A percentile compares a stretch with the other conserved stretches of the same genome.
Conservation (phyloP, 2,888 invertebrate genomes). For the Panorpa germanica region DNA sequence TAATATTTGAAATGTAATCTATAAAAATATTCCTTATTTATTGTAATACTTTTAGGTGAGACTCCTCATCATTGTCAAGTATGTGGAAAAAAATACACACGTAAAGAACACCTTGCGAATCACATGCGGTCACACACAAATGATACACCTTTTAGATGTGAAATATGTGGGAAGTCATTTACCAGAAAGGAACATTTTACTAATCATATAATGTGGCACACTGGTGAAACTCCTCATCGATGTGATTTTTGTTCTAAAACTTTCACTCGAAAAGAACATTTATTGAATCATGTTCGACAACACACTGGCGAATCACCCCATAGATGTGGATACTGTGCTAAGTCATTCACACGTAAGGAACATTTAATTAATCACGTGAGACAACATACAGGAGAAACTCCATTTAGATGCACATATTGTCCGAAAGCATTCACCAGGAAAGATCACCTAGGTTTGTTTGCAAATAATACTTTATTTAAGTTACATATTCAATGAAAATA, state of each 20-base stretch:
- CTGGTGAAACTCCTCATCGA: conserved; percentile 61
- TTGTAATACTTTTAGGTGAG: conserved; percentile 36
- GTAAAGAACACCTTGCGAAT: conserved; percentile 75
- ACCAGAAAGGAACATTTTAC: conserved; percentile 79
- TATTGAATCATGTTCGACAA: conserved; percentile 57
- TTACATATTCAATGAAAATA: not conserved
- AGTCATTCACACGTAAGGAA: conserved; percentile 73
- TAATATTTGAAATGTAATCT: not conserved
- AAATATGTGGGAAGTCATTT: conserved; percentile 75
- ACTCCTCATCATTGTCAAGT: conserved; percentile 76
- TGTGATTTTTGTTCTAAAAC: conserved; percentile 66
- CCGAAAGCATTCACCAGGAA: conserved; percentile 73
- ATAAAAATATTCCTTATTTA: conserved; percentile 5
- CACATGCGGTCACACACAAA: conserved; percentile 79
- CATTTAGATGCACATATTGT: conserved; percentile 70
- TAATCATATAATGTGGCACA: conserved; percentile 81
- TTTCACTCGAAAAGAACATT: conserved; percentile 58
- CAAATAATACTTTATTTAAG: not conserved
- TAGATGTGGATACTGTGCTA: conserved; percentile 70
- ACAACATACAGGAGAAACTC: conserved; percentile 76
- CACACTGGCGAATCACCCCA: conserved; percentile 71
- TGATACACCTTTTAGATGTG: conserved; percentile 73
- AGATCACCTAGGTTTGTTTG: conserved; percentile 42
- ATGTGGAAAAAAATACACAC: conserved; percentile 75
- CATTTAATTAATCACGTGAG: conserved; percentile 74